Conservation (phyloP, 2,113 vertebrate species). For the Hipposideros armiger region DNA sequence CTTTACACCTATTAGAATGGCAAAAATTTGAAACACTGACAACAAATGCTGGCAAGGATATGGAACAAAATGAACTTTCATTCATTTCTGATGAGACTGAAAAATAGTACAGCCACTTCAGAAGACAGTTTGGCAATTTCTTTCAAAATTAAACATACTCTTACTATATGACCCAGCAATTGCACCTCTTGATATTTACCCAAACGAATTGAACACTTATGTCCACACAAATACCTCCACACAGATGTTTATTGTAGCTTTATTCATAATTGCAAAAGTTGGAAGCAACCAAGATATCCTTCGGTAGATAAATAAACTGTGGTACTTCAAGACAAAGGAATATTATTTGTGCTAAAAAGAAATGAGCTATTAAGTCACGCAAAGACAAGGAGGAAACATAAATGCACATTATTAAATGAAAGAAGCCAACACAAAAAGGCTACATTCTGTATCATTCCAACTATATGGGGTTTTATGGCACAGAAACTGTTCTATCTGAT, state of each 20-base stretch:
- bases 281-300: neutral
- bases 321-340: neutral
- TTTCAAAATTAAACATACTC: neutral
- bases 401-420: neutral
- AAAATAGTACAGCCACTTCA: neutral
- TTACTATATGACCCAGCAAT: neutral
- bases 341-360: neutral
- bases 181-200: neutral
- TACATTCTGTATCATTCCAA: neutral
- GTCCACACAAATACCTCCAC: neutral
- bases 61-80: neutral
- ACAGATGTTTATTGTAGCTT: neutral
- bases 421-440: neutral
- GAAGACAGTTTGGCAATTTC: neutral
- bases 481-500: neutral
- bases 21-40: neutral
- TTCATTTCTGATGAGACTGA: neutral
- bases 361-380: neutral
- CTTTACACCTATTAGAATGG: neutral
- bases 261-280: neutral
- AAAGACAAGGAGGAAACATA: neutral
- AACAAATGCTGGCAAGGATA: neutral
- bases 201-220: neutral
- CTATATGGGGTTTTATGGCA: neutral
- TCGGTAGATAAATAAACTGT: neutral